Percentiles rank a stretch among this genome's conserved stretches.
phyloP scores from a whole-genome alignment of 2,797 vertebrate genomes.

The Thripadectes ignobilis region DNA sequence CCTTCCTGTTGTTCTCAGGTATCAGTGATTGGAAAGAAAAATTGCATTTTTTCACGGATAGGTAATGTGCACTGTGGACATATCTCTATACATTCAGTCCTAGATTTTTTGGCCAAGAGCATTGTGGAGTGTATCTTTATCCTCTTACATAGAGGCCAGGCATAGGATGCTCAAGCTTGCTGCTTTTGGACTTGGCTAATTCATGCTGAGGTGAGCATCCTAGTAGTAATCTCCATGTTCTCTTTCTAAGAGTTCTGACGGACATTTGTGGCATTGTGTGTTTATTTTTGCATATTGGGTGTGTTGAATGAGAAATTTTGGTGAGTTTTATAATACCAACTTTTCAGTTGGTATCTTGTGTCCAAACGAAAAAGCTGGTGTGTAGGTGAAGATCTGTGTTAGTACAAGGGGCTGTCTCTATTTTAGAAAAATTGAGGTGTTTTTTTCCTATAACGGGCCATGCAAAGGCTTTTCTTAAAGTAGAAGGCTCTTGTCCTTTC shows the following conservation, averaged over 20 bases:
- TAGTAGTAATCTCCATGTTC: neutral
- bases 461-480: neutral
- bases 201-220: neutral
- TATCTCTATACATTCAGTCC: neutral
- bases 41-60: neutral
- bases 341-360: neutral
- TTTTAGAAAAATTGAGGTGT: neutral
- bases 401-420: neutral
- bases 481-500: neutral
- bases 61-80: neutral
- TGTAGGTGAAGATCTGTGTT: neutral
- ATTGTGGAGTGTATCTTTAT: neutral
- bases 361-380: neutral
- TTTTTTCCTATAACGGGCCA: neutral
- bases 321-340: neutral
- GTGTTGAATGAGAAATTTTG: neutral
- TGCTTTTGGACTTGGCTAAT: neutral
- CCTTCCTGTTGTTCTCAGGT: neutral
- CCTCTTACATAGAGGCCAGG: fast-evolving
- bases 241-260: neutral
- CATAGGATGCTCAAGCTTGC: neutral
- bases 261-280: neutral
- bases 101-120: neutral
- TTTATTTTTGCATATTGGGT: neutral
- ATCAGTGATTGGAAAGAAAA: neutral